Base-by-base conservation (phyloP, 2,888 invertebrate species). In the Abrostola triplasia region DNA sequence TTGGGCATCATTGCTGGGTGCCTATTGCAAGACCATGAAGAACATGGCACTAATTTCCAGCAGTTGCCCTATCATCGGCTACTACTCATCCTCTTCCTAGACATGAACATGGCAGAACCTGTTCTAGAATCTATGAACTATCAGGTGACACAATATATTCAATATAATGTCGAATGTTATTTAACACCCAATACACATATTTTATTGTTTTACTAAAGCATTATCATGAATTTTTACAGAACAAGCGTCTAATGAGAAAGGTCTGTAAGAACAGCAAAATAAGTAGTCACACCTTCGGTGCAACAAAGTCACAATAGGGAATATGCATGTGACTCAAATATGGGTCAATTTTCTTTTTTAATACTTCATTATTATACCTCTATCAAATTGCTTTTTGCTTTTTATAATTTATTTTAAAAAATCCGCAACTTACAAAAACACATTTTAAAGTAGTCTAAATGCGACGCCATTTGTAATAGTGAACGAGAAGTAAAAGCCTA, bases 21-120 rank as follows among this genome's bases (percentile, higher is more conserved):
- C 61, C 94, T 99, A 66, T 95, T 99, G 59, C 98, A 99, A 92
- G 99, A 99, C 89, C 99, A 99, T 82, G 99, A 99, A 76, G 96
- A 98, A 73, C 97, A 98, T 53, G 96, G 97, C 63, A 95, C 96
- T 0, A 98, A 98, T 71, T 99, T 99, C 94, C 99, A 99, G 86
- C 99, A 99, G 91, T 95, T 99, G 84, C 99, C 99, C 0, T 99
- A 99, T 92, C 99, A 99, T 89, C 96, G 99, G 55, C 97, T 99
- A 73, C 97, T 99, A 83, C 97, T 99, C 70, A 98, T 99, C 96
- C 95, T 99, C 50, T 99, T 99, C 92, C 96, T 99, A 70, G 99
- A 99, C 87, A 96, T 99, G 85, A 99, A 98, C 88, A 97, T 98
- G 73, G 98, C 98, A 0, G 99, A 99, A 87, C 97, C 98, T 0